Percentiles rank a stretch among this genome's conserved stretches.
These are phyloP conservation scores for Amphipoea oculea DNA, from an alignment of 2,888 invertebrate species.

Conservation along the genomic window DNA sequence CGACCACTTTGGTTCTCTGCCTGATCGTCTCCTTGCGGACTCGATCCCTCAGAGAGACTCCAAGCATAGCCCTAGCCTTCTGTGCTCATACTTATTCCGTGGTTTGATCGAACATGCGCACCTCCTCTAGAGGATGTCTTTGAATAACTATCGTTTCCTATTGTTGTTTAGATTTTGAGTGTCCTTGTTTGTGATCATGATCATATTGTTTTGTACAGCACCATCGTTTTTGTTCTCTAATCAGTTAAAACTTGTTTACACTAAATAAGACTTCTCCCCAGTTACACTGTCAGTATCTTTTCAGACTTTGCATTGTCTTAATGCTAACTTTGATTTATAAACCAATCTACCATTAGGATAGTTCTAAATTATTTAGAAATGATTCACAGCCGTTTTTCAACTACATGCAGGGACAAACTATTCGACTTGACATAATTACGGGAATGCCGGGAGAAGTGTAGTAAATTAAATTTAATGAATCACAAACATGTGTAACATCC, in stretches of 20 bases:
- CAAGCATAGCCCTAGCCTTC: background rate
- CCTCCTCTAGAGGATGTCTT: background rate
- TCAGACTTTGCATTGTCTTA: background rate
- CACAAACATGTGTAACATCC: constrained; percentile 25
- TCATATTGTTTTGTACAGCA: background rate
- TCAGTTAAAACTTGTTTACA: background rate
- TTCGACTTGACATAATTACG: constrained; percentile 43
- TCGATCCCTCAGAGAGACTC: too few relatives aligned
- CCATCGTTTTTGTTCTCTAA: background rate
- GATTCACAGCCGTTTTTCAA: constrained; percentile 26
- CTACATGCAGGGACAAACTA: background rate
- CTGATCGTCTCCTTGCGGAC: too few relatives aligned
- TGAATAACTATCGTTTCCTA: background rate
- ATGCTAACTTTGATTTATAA: background rate
- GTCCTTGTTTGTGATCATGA: background rate
- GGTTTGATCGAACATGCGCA: too few relatives aligned
- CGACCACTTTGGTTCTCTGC: too few relatives aligned
- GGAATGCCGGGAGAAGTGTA: constrained; percentile 36
- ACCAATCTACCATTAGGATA: constrained; percentile 4
- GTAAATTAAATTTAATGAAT: constrained; percentile 46
- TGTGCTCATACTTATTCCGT: background rate
- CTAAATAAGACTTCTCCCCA: background rate
- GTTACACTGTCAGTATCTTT: background rate
- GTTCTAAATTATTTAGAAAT: constrained; percentile 18
- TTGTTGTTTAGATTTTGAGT: background rate